Evolutionary conservation across 2,888 invertebrate genomes (phyloP), one percentile per base, ranked within the genome.

Genomic region (Auanema freiburgensis): DNA sequence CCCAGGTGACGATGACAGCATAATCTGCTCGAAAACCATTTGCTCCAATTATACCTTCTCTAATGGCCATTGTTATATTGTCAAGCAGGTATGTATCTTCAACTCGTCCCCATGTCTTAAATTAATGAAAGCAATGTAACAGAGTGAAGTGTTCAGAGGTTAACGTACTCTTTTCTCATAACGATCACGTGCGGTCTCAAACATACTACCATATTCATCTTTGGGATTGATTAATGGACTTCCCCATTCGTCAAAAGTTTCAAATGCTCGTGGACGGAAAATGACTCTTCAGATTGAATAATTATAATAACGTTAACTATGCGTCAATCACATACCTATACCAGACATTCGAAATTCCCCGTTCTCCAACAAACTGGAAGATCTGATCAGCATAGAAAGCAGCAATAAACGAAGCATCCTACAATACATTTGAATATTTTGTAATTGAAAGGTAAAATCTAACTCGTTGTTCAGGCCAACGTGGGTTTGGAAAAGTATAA

Each of bases 21-120:
- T 93, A 93, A 83, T 93, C 92, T 0, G 95, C 93, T 72, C 89
- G 88, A 85, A 95, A 96, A 0, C 90, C 90, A 50, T 91, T 91
- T 0, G 93, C 90, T 0, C 95, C 94, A 14, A 82, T 91, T 25
- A 94, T 92, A 2, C 92, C 92, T 74, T 91, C 89, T 25, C 92
- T 89, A 59, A 93, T 90, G 83, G 93, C 93, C 71, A 71, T 76
- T 5, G 75, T 75, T 14, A 75, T 74, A 55, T 77, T 77, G 46
- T 78, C 78, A 46, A 75, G 57, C 8, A 75, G 59, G 41, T 66
- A 77, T 3, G 75, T 72, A 53, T 75, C 75, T 52, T 75, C 75
- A 16, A 75, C 76, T 33, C 75, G 53, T 2, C 75, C 75, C 58
- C 65, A 67, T 14, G 51, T 56, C 16, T 74, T 3, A 21, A 46